Evolutionary conservation across 2,113 vertebrate species (phyloP).

Genomic region (Poeciliopsis prolifica): DNA sequence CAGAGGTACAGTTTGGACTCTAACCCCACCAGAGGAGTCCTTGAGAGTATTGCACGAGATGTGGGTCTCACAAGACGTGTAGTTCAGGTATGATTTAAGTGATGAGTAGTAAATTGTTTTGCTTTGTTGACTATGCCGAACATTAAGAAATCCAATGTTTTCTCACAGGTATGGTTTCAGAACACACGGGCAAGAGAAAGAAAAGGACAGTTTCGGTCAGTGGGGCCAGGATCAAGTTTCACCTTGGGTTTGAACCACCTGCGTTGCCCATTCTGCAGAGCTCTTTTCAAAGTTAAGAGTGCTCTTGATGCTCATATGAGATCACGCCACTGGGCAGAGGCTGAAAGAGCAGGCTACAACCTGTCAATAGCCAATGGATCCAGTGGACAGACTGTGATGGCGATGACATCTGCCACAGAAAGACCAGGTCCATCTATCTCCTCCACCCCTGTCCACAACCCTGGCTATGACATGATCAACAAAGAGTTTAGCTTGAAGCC

Average conservation of each 20-base stretch:
- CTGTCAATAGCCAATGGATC: slow-evolving; percentile 88
- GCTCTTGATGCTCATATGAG: slow-evolving; percentile 97
- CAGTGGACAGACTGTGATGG: slow-evolving; percentile 80
- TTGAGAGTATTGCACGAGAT: slow-evolving; percentile 97
- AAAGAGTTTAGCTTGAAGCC: slow-evolving; percentile 68
- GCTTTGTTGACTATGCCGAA: neutral
- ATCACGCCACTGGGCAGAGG: slow-evolving; percentile 97
- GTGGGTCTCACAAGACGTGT: slow-evolving; percentile 97
- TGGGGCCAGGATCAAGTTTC: slow-evolving; percentile 84
- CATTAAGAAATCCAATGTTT: slow-evolving; percentile 28
- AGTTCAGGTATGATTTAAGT: slow-evolving; percentile 82
- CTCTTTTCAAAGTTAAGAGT: slow-evolving; percentile 97
- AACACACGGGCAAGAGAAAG: slow-evolving; percentile 96
- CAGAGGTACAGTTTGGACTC: slow-evolving; percentile 97
- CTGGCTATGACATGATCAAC: slow-evolving; percentile 44
- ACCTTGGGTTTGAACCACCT: slow-evolving; percentile 88
- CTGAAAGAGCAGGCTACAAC: slow-evolving; percentile 94
- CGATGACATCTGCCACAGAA: slow-evolving; percentile 51
- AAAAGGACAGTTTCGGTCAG: slow-evolving; percentile 96
- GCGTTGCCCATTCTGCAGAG: slow-evolving; percentile 96
- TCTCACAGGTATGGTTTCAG: slow-evolving; percentile 92
- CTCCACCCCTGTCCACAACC: slow-evolving; percentile 49
- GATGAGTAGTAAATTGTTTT: neutral
- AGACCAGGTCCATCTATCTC: slow-evolving; percentile 69
- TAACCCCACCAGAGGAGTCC: slow-evolving; percentile 96